phyloP scores from a whole-genome alignment of 2,797 vertebrate genomes.

The Apogon talboti region DNA sequence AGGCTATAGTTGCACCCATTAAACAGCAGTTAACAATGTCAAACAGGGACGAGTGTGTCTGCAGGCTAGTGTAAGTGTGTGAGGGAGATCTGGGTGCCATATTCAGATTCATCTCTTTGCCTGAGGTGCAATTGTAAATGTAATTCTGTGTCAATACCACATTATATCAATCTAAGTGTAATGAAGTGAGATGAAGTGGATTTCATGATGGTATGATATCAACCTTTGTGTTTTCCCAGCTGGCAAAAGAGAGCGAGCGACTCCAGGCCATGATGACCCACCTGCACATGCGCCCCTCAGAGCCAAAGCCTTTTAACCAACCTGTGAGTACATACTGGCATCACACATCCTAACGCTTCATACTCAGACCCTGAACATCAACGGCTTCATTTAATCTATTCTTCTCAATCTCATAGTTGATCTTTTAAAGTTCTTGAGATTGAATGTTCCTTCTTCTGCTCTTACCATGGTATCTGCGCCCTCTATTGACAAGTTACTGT shows the following conservation, averaged over 20 bases:
- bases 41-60: slow-evolving; percentile 76
- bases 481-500: slow-evolving; percentile 76
- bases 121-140: slow-evolving; percentile 61
- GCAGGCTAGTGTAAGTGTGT: slow-evolving; percentile 63
- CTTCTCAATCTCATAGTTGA: slow-evolving; percentile 8
- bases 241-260: slow-evolving; percentile 97
- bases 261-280: slow-evolving; percentile 99
- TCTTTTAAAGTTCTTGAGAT: slow-evolving; percentile 12
- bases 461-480: slow-evolving; percentile 69
- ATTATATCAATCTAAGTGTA: slow-evolving; percentile 49
- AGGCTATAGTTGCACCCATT: slow-evolving; percentile 61
- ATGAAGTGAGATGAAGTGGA: slow-evolving; percentile 33
- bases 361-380: slow-evolving; percentile 3
- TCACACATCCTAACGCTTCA: not conserved
- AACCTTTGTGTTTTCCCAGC: slow-evolving; percentile 79
- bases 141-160: slow-evolving; percentile 64
- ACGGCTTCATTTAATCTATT: slow-evolving; percentile 8
- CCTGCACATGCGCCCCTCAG: slow-evolving; percentile 98
- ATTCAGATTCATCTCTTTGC: slow-evolving; percentile 50
- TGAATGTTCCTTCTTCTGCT: slow-evolving; percentile 3
- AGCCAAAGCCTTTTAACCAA: slow-evolving; percentile 98
- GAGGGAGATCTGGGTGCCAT: slow-evolving; percentile 47
- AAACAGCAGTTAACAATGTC: slow-evolving; percentile 74
- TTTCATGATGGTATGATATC: slow-evolving; percentile 26
- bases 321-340: slow-evolving; percentile 83